Evolutionary conservation across 2,888 invertebrate genomes (phyloP), one percentile per base, ranked within the genome.

Genomic region (Ryuthela nishihirai): DNA sequence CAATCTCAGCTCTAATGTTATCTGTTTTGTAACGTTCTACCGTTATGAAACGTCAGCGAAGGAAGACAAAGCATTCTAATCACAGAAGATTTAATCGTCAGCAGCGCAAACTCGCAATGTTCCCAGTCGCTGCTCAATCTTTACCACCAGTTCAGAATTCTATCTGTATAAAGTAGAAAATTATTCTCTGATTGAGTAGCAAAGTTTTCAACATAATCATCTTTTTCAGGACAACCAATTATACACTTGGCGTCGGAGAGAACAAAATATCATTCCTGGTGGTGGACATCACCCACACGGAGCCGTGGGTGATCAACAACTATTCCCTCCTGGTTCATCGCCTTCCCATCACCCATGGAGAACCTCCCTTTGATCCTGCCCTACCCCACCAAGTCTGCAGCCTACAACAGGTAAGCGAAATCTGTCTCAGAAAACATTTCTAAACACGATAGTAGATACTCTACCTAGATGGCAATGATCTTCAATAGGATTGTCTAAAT

Each of bases 221-320:
- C 26, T 3, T 18, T 35, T 9, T 6, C 69, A 76, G 76, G 54
- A 69, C 71, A 7, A 68, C 70, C 25, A 76, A 75, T 68, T 71
- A 73, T 58, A 76, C 75, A 0, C 67, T 77, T 4, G 77, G 77
- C 2, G 65, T 77, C 3, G 77, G 76, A 1, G 69, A 70, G 38
- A 77, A 75, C 65, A 65, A 67, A 5, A 65, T 76, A 15, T 67
- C 66, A 18, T 63, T 77, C 18, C 64, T 70, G 24, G 70, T 76
- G 34, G 72, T 76, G 36, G 73, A 73, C 58, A 67, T 67, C n/a
- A 67, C 67, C 2, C 69, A 70, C 40, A 65, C 68, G 3, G 72
- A 72, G 25, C 70, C 72, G 0, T 69, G 69, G 69, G 69, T 72
- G 10, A 67, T 76, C 49, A 74, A 72, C 66, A 73, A 72, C 3